These are phyloP conservation scores for Streptopelia turtur DNA, from an alignment of 2,797 vertebrate species.

Conservation along the genomic window DNA sequence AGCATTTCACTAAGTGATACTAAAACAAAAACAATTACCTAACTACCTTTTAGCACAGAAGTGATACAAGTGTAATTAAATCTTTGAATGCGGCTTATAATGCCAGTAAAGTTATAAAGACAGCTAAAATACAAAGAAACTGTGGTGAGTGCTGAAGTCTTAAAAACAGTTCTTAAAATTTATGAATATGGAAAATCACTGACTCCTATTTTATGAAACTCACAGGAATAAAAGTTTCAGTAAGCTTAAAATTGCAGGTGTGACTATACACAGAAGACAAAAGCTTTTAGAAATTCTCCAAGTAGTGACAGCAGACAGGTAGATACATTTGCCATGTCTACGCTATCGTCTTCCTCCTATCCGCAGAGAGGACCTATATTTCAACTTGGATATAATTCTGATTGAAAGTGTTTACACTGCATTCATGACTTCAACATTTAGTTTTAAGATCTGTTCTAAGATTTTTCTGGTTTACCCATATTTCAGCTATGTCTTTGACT, in stretches of 20 bases:
- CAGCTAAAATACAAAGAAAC: not conserved
- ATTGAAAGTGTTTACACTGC: not conserved
- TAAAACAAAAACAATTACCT: not conserved
- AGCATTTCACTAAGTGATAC: not conserved
- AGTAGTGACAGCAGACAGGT: not conserved
- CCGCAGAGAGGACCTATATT: not conserved
- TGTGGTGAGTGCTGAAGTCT: not conserved
- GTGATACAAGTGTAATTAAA: not conserved
- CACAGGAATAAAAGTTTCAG: not conserved
- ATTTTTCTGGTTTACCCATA: not conserved
- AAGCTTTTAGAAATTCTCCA: not conserved
- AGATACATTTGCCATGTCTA: not conserved
- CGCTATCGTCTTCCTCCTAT: not conserved
- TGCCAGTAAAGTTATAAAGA: not conserved
- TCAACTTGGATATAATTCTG: not conserved
- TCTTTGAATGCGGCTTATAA: not conserved
- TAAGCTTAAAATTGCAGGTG: not conserved
- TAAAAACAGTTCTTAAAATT: not conserved
- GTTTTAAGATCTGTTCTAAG: not conserved
- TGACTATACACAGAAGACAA: not conserved
- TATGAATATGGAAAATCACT: not conserved
- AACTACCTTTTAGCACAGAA: not conserved
- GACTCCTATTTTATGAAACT: not conserved
- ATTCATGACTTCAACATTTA: not conserved
- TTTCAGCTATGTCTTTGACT: not conserved